These are phyloP conservation scores for Ardeotis arabs DNA, from an alignment of 2,113 vertebrate species.

Conservation along the genomic window DNA sequence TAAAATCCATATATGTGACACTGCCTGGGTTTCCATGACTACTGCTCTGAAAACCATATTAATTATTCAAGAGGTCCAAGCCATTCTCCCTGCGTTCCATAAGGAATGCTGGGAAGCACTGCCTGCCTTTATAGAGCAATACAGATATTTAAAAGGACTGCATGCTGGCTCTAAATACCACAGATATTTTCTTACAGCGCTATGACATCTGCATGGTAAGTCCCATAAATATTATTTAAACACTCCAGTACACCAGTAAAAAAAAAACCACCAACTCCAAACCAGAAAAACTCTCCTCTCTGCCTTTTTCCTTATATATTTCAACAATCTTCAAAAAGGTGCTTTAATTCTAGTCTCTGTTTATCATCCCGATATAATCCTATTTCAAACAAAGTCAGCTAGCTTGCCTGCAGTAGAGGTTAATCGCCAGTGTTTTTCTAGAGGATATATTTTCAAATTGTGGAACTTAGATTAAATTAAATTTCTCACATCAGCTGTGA, in stretches of 20 bases:
- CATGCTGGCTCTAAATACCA: conserved; percentile 58
- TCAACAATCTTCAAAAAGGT: conserved; percentile 33
- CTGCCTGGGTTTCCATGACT: conserved; percentile 81
- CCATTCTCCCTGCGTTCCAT: conserved; percentile 74
- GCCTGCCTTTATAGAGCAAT: conserved; percentile 61
- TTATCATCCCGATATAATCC: conserved; percentile 50
- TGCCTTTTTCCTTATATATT: background rate
- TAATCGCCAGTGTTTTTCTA: conserved; percentile 27
- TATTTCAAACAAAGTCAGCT: conserved; percentile 59
- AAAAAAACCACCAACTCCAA: background rate
- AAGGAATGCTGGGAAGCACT: conserved; percentile 73
- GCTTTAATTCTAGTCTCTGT: conserved; percentile 35
- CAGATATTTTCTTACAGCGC: conserved; percentile 56
- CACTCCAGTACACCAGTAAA: background rate
- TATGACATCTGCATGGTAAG: conserved; percentile 32
- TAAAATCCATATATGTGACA: conserved; percentile 78
- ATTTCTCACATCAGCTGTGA: conserved; percentile 68
- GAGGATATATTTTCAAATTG: conserved; percentile 37
- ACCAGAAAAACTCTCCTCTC: background rate
- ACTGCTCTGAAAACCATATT: conserved; percentile 82
- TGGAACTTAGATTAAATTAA: conserved; percentile 49
- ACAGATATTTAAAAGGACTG: conserved; percentile 73
- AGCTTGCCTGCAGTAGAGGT: conserved; percentile 31
- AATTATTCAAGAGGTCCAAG: conserved; percentile 83
- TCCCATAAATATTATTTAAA: conserved; percentile 67